These are phyloP conservation scores for Lophotriccus pileatus DNA, from an alignment of 2,797 vertebrate genomes.

Conservation along the genomic window DNA sequence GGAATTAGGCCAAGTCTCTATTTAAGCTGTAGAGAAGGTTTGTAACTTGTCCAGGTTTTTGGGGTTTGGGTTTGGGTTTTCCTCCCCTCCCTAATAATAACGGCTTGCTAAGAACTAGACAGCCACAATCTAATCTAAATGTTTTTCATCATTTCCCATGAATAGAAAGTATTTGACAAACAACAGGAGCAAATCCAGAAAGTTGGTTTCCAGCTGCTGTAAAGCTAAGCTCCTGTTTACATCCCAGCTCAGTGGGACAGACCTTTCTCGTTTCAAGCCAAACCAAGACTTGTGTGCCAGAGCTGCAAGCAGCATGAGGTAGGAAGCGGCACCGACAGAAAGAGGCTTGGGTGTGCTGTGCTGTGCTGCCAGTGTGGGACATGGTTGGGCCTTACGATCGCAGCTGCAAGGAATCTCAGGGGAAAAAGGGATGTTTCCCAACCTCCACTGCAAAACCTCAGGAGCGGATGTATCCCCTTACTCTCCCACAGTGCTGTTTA, in stretches of 20 bases:
- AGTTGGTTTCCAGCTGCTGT: not conserved
- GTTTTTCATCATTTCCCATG: not conserved
- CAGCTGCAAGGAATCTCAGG: not conserved
- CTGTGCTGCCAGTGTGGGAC: rapidly evolving
- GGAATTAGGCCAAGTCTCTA: not conserved
- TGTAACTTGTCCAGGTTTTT: not conserved
- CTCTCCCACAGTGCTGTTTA: not conserved
- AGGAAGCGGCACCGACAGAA: not conserved
- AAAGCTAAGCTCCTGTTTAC: not conserved
- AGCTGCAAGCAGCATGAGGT: not conserved
- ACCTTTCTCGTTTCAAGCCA: not conserved
- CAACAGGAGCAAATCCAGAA: slow-evolving; percentile 18
- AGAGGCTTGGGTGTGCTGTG: not conserved
- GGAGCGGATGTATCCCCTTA: not conserved
- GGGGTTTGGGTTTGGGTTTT: not conserved
- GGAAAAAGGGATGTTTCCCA: not conserved
- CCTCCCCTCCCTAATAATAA: not conserved
- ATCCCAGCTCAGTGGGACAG: not conserved
- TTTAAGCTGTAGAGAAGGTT: not conserved
- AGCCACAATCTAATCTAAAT: not conserved
- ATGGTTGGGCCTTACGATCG: rapidly evolving
- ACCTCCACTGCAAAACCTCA: not conserved
- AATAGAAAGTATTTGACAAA: not conserved
- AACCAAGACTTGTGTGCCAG: not conserved
- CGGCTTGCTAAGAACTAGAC: not conserved